Evolutionary conservation across 2,888 invertebrate genomes (phyloP), one percentile per base, ranked within the genome.

Genomic region (Dermolepida albohirtum): DNA sequence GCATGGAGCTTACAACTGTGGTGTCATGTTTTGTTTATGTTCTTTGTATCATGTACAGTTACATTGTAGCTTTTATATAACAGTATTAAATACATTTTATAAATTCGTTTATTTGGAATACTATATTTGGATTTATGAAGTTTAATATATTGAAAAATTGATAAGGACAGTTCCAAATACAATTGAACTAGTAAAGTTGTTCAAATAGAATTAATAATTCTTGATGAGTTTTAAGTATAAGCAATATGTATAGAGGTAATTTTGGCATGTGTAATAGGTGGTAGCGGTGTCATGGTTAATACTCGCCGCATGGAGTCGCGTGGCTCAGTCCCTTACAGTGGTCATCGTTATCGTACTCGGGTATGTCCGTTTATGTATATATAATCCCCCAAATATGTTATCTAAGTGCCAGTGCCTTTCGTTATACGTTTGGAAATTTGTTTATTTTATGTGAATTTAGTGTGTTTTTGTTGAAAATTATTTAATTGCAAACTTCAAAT

Each of bases 241-340:
- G 27, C 27, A 27, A 52, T 22, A 29, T 10, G 29, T 65, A 29
- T 47, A 47, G 47, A 59, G 66, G 64, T 72, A 70, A 72, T 66
- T 54, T 70, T 67, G 62, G 70, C 67, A 72, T 73, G 70, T 73
- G 68, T 71, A 70, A 68, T 70, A 74, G 72, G 74, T 73, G 70
- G 66, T 71, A 66, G 70, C 70, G 71, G 74, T 77, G 74, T 70
- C 74, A 80, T 82, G 82, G 82, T 82, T 75, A 81, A 81, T 77
- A 82, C 82, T 69, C 80, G 82, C 73, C 79, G 81, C 71, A 79
- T 77, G 78, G 82, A 81, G 77, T 80, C 79, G 70, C 76, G 77
- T 75, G 80, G 80, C 76, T 79, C 79, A 73, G 73, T 78, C 69
- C 76, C 78, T 73, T 77, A 76, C 69, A 76, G 73, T 71, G 73